These are phyloP conservation scores for Dynastes tityus DNA, from an alignment of 2,888 invertebrate species.

Conservation along the genomic window DNA sequence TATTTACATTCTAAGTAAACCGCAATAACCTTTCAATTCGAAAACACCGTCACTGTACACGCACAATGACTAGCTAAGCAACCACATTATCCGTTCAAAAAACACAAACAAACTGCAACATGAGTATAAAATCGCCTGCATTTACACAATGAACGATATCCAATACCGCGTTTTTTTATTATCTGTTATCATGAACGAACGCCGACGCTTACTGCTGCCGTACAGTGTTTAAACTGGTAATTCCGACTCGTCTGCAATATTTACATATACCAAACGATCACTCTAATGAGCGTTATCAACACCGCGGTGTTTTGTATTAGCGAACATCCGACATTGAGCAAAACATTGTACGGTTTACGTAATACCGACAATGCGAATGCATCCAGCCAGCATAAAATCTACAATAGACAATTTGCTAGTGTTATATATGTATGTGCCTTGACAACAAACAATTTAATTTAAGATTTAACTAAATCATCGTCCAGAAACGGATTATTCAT, in stretches of 20 bases:
- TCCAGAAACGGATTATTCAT: too few relatives aligned
- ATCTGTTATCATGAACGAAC: slow-evolving; percentile 31
- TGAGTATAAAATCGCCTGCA: slow-evolving; percentile 17
- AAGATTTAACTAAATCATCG: too few relatives aligned
- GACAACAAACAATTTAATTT: background rate
- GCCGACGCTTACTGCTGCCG: slow-evolving; percentile 28
- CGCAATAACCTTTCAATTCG: background rate
- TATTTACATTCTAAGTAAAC: too few relatives aligned
- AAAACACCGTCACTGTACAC: background rate
- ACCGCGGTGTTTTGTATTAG: slow-evolving; percentile 27
- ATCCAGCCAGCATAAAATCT: slow-evolving; percentile 20
- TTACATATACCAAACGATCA: slow-evolving; percentile 38
- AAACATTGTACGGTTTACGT: slow-evolving; percentile 26
- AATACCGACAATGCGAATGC: slow-evolving; percentile 24
- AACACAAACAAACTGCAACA: slow-evolving; percentile 25
- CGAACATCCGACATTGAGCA: slow-evolving; percentile 38
- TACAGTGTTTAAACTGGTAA: slow-evolving; percentile 26
- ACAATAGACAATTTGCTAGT: background rate
- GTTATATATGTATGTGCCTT: background rate
- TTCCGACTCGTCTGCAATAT: slow-evolving; percentile 19
- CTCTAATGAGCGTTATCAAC: slow-evolving; percentile 40
- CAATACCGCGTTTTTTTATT: slow-evolving; percentile 15
- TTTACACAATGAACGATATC: slow-evolving; percentile 19
- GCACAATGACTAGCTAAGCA: background rate
- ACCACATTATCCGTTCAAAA: slow-evolving; percentile 4